phyloP scores from a whole-genome alignment of 2,797 vertebrate species.

The Halcyon chelicuti region DNA sequence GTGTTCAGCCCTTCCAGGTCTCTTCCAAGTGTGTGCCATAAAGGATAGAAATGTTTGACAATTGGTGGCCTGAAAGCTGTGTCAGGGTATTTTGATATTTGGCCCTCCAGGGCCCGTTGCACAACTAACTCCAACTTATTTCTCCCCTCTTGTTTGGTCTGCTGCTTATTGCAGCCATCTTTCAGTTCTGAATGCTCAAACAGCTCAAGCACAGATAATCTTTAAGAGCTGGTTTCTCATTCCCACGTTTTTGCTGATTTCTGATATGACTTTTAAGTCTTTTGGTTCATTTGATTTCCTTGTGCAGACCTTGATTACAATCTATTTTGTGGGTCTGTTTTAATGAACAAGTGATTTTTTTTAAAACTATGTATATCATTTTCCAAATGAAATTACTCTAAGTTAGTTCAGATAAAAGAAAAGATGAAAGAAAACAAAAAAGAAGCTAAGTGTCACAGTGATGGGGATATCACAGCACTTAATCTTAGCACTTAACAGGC shows the following conservation, averaged over 20 bases:
- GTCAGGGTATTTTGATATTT: neutral
- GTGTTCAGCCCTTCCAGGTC: neutral
- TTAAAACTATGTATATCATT: neutral
- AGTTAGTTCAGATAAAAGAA: neutral
- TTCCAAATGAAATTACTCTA: neutral
- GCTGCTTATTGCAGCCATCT: neutral
- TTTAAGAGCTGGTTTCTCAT: neutral
- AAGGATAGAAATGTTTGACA: neutral
- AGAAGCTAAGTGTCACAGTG: rapidly evolving
- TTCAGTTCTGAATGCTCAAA: neutral
- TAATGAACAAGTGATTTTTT: neutral
- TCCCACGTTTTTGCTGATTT: rapidly evolving
- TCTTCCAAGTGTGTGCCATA: neutral
- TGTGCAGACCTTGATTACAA: neutral
- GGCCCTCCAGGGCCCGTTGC: neutral
- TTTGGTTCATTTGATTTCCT: neutral
- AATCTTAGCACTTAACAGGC: neutral
- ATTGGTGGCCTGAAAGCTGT: neutral
- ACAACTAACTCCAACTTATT: neutral
- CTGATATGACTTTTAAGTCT: neutral
- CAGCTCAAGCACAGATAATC: neutral
- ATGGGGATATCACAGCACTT: neutral
- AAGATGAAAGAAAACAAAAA: neutral
- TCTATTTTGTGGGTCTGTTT: neutral
- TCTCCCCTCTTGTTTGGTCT: neutral